phyloP scores from a whole-genome alignment of 2,797 vertebrate species.

The Champsocephalus gunnari region DNA sequence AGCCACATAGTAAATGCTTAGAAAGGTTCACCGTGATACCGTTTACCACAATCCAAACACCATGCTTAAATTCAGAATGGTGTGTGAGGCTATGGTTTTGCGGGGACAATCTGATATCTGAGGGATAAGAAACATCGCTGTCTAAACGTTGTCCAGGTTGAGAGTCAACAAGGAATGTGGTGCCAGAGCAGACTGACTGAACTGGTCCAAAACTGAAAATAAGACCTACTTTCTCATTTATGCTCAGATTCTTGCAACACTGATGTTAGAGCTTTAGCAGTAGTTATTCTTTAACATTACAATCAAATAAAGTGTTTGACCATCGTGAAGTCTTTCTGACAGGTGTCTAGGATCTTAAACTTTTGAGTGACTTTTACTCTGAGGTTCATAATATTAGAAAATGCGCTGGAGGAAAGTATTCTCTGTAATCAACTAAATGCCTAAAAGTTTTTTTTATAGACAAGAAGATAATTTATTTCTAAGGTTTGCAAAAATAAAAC shows the following conservation, averaged over 20 bases:
- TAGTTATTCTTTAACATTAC: background rate
- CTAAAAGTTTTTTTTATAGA: background rate
- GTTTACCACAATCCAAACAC: conserved; percentile 49
- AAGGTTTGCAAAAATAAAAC: background rate
- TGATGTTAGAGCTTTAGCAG: background rate
- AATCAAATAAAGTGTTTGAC: background rate
- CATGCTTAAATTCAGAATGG: conserved; percentile 1
- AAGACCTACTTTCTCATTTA: background rate
- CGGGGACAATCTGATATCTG: background rate
- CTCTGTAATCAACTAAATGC: background rate
- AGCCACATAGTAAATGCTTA: conserved; percentile 54
- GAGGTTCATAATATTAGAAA: background rate
- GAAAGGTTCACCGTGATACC: conserved; percentile 32
- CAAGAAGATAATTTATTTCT: too few relatives aligned
- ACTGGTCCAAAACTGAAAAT: too few relatives aligned
- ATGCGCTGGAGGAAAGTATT: background rate
- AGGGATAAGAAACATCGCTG: background rate
- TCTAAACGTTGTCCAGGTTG: background rate
- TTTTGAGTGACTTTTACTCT: background rate
- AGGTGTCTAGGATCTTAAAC: background rate
- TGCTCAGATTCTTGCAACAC: background rate
- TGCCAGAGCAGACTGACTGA: too few relatives aligned
- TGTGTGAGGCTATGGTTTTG: background rate
- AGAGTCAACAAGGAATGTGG: background rate
- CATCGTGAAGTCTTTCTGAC: background rate